phyloP scores from a whole-genome alignment of 2,113 vertebrate species.

The Camelus bactrianus region DNA sequence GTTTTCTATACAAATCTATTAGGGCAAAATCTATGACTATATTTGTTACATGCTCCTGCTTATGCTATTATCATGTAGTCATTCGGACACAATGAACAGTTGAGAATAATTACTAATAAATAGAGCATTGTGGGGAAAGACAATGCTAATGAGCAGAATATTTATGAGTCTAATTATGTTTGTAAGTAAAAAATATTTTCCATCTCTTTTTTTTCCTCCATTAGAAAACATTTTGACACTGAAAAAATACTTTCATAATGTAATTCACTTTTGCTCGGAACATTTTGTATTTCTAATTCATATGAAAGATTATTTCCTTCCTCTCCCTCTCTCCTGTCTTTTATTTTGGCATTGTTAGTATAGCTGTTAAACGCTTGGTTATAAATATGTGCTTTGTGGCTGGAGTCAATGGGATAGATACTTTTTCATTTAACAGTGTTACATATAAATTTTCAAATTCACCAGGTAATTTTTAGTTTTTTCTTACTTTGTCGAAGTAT shows the following conservation, averaged over 20 bases:
- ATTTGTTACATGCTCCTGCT: neutral
- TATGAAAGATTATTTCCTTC: slow-evolving; percentile 64
- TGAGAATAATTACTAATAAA: slow-evolving; percentile 43
- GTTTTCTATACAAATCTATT: slow-evolving; percentile 21
- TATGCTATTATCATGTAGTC: neutral
- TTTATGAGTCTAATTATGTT: slow-evolving; percentile 43
- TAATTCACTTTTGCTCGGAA: slow-evolving; percentile 53
- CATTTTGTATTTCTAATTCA: slow-evolving; percentile 49
- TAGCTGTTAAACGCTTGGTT: neutral
- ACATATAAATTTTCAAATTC: slow-evolving; percentile 4
- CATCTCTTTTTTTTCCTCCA: neutral
- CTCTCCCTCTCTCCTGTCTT: neutral
- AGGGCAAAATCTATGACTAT: neutral
- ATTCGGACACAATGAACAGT: neutral
- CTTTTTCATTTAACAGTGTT: neutral
- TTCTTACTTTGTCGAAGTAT: neutral
- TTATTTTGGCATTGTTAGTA: slow-evolving; percentile 50
- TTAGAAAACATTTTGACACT: slow-evolving; percentile 57
- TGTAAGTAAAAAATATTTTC: slow-evolving; percentile 57
- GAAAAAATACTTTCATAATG: slow-evolving; percentile 50
- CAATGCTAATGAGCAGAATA: neutral
- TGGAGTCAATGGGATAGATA: slow-evolving; percentile 24
- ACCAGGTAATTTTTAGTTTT: neutral
- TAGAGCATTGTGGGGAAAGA: neutral
- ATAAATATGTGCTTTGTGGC: slow-evolving; percentile 42